phyloP scores from a whole-genome alignment of 2,113 vertebrate genomes.

The Romanogobio albipinnatus region DNA sequence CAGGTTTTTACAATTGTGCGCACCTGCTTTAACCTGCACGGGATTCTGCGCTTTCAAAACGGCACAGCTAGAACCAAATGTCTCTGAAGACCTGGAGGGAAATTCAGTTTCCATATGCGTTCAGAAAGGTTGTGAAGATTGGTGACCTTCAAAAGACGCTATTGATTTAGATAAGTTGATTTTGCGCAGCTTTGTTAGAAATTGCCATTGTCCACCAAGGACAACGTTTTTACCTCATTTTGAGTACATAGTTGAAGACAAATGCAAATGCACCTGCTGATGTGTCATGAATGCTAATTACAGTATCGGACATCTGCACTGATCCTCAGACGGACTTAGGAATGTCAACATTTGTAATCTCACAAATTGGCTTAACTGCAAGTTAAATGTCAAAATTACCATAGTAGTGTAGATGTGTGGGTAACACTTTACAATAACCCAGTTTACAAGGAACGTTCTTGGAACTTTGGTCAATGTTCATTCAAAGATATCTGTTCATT shows the following conservation, averaged over 20 bases:
- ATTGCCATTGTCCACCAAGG: conserved; percentile 20
- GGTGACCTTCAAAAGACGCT: conserved; percentile 31
- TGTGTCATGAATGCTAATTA: conserved; percentile 32
- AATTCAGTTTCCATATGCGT: conserved; percentile 19
- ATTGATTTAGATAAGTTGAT: conserved; percentile 33
- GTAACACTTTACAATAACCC: no score
- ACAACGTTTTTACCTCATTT: conserved; percentile 26
- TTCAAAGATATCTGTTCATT: no score
- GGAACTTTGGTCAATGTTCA: no score
- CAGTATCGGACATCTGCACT: background rate
- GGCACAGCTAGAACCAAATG: background rate
- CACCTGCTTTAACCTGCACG: background rate
- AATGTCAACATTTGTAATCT: background rate
- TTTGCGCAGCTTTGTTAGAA: background rate
- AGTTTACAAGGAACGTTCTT: no score
- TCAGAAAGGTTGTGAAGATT: conserved; percentile 1
- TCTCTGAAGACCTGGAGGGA: background rate
- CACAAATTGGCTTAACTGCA: background rate
- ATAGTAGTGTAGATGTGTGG: background rate
- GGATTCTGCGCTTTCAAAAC: conserved; percentile 12
- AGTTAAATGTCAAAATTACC: background rate
- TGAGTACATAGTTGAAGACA: conserved; percentile 20
- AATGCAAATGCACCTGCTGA: conserved; percentile 32
- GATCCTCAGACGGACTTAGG: background rate
- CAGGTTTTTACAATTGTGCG: background rate